Conservation (phyloP, 30 jellyfish, hydroid and myxozoan species). For the Aurelia coerulea region DNA sequence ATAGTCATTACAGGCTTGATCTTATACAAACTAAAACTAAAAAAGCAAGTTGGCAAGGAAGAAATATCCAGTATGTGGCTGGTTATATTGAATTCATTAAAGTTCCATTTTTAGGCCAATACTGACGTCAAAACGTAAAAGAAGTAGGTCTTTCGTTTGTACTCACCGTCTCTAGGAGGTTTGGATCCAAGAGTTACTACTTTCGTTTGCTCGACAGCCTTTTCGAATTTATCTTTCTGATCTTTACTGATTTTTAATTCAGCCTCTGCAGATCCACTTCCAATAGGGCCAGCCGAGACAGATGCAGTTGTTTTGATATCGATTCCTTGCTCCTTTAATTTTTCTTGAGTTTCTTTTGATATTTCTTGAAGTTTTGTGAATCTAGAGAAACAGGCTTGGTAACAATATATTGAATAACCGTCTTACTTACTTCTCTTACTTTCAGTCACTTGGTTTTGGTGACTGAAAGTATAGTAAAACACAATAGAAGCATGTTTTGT, state of each 20-base stretch:
- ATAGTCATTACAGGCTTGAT: no score
- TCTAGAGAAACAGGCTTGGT: not conserved
- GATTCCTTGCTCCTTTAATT: conserved; percentile 44
- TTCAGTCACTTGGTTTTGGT: no score
- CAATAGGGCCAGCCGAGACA: conserved; percentile 18
- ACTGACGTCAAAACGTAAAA: not conserved
- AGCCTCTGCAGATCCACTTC: conserved; percentile 2
- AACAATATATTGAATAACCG: no score
- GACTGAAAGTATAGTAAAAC: no score
- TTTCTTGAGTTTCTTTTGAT: conserved; percentile 42
- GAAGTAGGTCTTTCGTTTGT: not conserved
- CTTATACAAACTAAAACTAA: no score
- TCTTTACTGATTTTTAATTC: not conserved
- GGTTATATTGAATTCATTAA: not conserved
- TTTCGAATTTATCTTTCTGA: conserved; percentile 25
- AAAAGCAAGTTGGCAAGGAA: no score
- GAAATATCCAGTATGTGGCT: no score
- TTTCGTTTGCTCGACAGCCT: conserved; percentile 13
- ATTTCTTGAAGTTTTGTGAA: conserved; percentile 45
- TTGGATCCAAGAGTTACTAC: conserved; percentile 38
- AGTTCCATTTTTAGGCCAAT: not conserved
- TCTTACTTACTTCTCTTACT: no score
- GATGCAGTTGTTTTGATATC: conserved; percentile 35
- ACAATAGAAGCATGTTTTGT: no score
- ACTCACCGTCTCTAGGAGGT: conserved; percentile 51